Percentiles rank a stretch among this genome's conserved stretches.
Evolutionary conservation across 2,888 invertebrate genomes (phyloP).

Genomic region (Microctonus aethiopoides): DNA sequence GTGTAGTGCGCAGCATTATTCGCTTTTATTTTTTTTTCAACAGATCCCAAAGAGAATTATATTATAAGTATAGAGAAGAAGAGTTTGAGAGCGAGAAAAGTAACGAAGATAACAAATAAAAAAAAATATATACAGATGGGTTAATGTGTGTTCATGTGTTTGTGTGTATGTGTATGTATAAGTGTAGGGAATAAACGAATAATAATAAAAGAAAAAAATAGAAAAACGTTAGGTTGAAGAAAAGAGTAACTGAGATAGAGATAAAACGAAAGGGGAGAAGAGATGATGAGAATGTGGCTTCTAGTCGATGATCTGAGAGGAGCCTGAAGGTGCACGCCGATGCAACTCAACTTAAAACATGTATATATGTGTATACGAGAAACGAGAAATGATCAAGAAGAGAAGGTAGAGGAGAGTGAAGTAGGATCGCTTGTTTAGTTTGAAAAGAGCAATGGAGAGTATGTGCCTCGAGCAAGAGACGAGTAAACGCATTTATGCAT

Average conservation of each 20-base stretch:
- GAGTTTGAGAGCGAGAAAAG: neutral
- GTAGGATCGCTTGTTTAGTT: slow-evolving; percentile 23
- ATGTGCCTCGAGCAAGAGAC: slow-evolving; percentile 33
- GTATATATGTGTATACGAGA: slow-evolving; percentile 1
- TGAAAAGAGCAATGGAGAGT: slow-evolving; percentile 19
- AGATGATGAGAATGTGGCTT: slow-evolving; percentile 15
- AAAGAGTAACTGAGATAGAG: neutral
- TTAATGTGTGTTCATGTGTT: too few relatives aligned
- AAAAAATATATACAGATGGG: neutral
- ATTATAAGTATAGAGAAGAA: neutral
- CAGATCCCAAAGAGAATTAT: neutral
- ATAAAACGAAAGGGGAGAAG: neutral
- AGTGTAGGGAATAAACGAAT: neutral
- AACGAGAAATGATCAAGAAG: neutral
- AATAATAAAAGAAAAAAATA: slow-evolving; percentile 1
- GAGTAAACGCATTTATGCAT: slow-evolving; percentile 15
- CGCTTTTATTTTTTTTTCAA: slow-evolving; percentile 4
- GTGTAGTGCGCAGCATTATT: neutral
- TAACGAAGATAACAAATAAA: neutral
- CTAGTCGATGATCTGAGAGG: slow-evolving; percentile 18
- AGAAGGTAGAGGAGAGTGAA: slow-evolving; percentile 7
- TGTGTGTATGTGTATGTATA: too few relatives aligned
- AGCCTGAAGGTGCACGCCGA: slow-evolving; percentile 17
- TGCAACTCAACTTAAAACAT: neutral
- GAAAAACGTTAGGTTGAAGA: neutral